These are phyloP conservation scores for Mechanitis mazaeus DNA, from an alignment of 2,888 invertebrate genomes.

Conservation along the genomic window DNA sequence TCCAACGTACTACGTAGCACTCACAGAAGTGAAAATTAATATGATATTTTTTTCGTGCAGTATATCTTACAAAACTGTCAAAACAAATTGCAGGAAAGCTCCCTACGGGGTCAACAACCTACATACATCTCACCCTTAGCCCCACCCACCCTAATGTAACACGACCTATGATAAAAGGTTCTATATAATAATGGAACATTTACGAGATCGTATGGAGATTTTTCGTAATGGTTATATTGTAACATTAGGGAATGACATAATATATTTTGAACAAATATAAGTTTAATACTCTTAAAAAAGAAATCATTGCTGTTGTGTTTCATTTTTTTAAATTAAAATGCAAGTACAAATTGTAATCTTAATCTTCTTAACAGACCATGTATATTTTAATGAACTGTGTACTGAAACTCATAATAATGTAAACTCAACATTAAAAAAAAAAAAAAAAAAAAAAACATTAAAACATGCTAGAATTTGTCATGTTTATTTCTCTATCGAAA, in stretches of 20 bases:
- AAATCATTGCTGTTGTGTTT: no score
- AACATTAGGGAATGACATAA: background rate
- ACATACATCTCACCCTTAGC: slow-evolving; percentile 26
- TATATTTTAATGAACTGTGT: no score
- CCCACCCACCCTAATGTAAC: slow-evolving; percentile 31
- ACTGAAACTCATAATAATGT: background rate
- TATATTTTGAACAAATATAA: background rate
- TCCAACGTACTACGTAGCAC: slow-evolving; percentile 3
- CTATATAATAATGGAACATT: slow-evolving; percentile 25
- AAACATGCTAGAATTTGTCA: background rate
- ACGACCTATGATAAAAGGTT: slow-evolving; percentile 32
- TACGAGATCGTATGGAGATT: slow-evolving; percentile 23
- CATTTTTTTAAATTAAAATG: no score
- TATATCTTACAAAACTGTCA: slow-evolving; percentile 24
- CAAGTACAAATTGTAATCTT: no score
- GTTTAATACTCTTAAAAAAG: background rate
- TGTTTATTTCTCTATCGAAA: slow-evolving; percentile 3
- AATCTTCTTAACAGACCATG: no score
- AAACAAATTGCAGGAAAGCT: slow-evolving; percentile 24
- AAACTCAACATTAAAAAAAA: background rate
- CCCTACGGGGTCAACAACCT: slow-evolving; percentile 27
- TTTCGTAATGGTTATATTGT: slow-evolving; percentile 22
- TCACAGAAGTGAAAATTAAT: slow-evolving; percentile 18
- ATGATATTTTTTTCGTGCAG: slow-evolving; percentile 18
- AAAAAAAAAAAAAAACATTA: background rate